Percentiles rank a stretch among this genome's conserved stretches.
Conservation (phyloP, 1,140 invertebrate species). For the Tetramorium simillimum region DNA sequence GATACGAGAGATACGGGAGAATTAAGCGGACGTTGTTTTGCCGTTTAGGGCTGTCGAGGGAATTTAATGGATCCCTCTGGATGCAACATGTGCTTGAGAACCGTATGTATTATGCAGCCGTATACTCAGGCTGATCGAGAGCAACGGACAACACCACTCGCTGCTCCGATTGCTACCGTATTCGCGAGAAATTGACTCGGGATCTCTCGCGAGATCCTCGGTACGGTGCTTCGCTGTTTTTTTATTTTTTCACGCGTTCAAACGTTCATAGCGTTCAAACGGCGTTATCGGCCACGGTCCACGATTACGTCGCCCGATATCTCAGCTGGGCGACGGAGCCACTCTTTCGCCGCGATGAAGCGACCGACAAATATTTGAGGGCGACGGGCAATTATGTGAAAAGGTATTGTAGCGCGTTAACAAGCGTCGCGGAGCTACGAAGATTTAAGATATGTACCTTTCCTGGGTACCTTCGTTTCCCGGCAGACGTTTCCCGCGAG, state of each 20-base stretch:
- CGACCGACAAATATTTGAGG: conserved; percentile 55
- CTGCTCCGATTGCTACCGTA: not conserved
- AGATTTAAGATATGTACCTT: conserved; percentile 61
- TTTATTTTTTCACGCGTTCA: not conserved
- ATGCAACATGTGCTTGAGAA: conserved; percentile 44
- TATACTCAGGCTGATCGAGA: conserved; percentile 18
- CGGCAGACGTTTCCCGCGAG: conserved; percentile 50
- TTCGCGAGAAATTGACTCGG: not conserved
- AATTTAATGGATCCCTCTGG: conserved; percentile 50
- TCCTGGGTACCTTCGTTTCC: conserved; percentile 53
- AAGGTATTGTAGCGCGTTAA: conserved; percentile 58
- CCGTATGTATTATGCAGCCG: conserved; percentile 49
- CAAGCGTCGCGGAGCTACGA: conserved; percentile 44
- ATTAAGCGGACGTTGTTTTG: conserved; percentile 51
- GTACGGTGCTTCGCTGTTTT: not conserved
- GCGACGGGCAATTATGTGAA: conserved; percentile 55
- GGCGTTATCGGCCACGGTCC: conserved; percentile 6
- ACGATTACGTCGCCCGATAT: not conserved
- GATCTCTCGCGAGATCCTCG: not conserved
- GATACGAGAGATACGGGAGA: conserved; percentile 32
- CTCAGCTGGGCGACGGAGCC: not conserved
- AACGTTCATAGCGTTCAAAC: conserved; percentile 7
- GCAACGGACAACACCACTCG: not conserved
- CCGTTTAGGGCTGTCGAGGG: conserved; percentile 47
- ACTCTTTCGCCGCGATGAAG: conserved; percentile 6